These are phyloP conservation scores for Harpalus rubripes DNA, from an alignment of 2,888 invertebrate species.

Conservation along the genomic window DNA sequence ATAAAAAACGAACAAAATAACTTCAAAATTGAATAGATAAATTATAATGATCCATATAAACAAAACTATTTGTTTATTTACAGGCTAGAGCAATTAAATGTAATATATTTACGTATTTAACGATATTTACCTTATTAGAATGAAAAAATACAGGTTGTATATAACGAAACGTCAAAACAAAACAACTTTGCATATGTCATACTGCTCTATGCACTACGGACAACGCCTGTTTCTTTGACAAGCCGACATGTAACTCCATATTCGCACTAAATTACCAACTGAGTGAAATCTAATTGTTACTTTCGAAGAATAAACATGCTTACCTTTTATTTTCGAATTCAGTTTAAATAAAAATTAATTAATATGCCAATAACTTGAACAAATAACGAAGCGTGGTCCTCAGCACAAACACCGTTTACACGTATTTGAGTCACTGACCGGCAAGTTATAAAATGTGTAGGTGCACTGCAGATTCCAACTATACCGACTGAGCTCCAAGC, in stretches of 20 bases:
- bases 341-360: conserved; percentile 68
- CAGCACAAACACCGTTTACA: conserved; percentile 75
- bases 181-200: conserved; percentile 72
- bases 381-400: conserved; percentile 70
- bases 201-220: conserved; percentile 69
- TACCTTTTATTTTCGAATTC: conserved; percentile 70
- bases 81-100: not conserved
- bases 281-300: conserved; percentile 22
- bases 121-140: not conserved
- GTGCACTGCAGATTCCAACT: conserved; percentile 58
- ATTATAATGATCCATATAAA: conserved; percentile 4
- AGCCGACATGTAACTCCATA: conserved; percentile 67
- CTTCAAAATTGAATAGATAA: conserved; percentile 14
- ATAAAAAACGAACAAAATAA: conserved; percentile 30
- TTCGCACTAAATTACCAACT: conserved; percentile 45
- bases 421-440: conserved; percentile 78
- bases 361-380: conserved; percentile 69
- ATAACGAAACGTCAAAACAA: conserved; percentile 70
- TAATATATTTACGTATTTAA: conserved; percentile 11
- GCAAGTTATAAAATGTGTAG: conserved; percentile 72
- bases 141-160: conserved; percentile 9
- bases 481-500: conserved; percentile 56
- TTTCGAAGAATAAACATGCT: conserved; percentile 56
- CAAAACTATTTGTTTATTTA: conserved; percentile 26
- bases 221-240: conserved; percentile 74